Base-by-base conservation (phyloP, 2,797 vertebrate species). In the Macrochelys suwanniensis region DNA sequence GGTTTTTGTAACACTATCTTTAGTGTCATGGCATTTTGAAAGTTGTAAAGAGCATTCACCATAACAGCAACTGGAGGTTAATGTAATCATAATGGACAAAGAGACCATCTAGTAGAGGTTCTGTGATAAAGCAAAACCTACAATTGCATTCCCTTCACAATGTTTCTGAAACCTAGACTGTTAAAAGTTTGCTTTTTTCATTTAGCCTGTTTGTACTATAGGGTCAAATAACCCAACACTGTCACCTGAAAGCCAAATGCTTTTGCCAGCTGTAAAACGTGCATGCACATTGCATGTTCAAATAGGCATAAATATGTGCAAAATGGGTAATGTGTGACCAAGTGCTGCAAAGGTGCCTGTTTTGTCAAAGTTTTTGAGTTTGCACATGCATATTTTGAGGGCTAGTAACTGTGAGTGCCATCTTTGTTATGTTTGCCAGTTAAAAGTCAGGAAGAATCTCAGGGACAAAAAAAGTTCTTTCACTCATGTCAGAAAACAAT, bases 141-240 rank as follows among this genome's bases (percentile, higher is more conserved):
- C 79, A 94, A 94, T 15, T 50, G 2, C 2, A 26, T 82, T 96
- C 2, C 85, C 88, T 78, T 65, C 8, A 7, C 25, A 21, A 5
- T 42, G 23, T 49, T 94, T 95, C 56, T 25, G 74, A 53, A 95
- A 74, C 13, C 26, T 2, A 59, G 37, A 77, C n/a, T 88, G 83
- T 45, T 45, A 26, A 50, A 71, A 17, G 1, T 28, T 80, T n/a
- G 33, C 57, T 51, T 82, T 71, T 80, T 31, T 56, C 1, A 51
- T 85, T 90, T 82, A 9, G 11, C 76, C 42, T 92, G 93, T n/a
- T 71, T 7, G 71, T 19, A 84, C 21, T 19, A 25, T 77, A 85
- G 9, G 13, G 13, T 37, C n/a, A 87, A 87, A 31, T 2, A 12
- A 87, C 81, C 82, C 71, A 47, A 16, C 3, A 10, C 25, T 45